Evolutionary conservation across 2,113 vertebrate species (phyloP).

Genomic region (Dipodomys stephensi): DNA sequence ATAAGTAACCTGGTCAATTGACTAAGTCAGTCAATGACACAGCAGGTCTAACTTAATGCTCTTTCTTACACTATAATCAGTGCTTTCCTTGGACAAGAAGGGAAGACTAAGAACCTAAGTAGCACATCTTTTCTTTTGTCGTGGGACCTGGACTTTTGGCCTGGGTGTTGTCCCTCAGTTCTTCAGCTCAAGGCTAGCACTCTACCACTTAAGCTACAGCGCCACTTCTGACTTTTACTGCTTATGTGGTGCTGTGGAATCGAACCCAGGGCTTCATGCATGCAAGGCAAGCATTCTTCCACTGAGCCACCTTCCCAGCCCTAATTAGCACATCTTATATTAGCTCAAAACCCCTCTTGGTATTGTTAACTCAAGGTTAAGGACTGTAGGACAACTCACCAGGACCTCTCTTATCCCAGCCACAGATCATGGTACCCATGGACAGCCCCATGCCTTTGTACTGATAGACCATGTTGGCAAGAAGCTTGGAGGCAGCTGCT

Average conservation of each 20-base stretch:
- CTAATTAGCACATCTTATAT: not conserved
- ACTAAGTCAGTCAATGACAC: slow-evolving; percentile 11
- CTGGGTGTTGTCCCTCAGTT: no score
- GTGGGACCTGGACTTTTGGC: no score
- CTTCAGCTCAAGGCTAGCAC: no score
- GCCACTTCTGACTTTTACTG: no score
- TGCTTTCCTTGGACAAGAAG: not conserved
- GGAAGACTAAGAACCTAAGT: not conserved
- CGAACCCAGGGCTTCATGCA: no score
- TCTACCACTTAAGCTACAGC: no score
- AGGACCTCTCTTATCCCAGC: slow-evolving; percentile 96
- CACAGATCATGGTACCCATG: slow-evolving; percentile 97
- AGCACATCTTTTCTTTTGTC: not conserved
- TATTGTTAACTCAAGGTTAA: not conserved
- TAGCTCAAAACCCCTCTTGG: not conserved
- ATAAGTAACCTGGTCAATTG: not conserved
- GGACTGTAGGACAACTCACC: slow-evolving; percentile 85
- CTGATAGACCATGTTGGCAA: slow-evolving; percentile 98
- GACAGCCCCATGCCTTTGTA: slow-evolving; percentile 97
- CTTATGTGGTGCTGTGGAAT: no score
- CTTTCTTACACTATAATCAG: not conserved
- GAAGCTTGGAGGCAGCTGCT: slow-evolving; percentile 94
- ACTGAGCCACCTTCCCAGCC: no score
- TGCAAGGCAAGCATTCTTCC: no score
- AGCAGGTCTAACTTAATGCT: not conserved